Conservation (phyloP, 2,113 vertebrate species). For the Casuarius casuarius region DNA sequence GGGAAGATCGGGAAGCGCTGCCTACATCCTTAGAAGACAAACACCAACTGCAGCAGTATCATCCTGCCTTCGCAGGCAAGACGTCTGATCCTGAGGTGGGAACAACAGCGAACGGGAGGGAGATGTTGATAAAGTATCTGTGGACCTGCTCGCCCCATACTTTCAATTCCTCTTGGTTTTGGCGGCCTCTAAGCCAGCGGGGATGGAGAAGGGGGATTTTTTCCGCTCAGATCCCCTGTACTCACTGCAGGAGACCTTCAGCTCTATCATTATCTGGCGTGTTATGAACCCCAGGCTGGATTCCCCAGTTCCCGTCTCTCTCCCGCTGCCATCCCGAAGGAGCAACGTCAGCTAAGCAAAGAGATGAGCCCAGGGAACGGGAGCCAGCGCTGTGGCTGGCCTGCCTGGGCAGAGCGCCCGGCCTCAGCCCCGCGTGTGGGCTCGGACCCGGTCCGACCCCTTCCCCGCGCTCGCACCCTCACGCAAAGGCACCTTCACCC, state of each 20-base stretch:
- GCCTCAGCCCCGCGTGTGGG: background rate
- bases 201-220: background rate
- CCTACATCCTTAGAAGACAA: no score
- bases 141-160: background rate
- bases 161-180: background rate
- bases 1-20: background rate
- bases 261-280: background rate
- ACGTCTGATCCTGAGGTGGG: fast-evolving
- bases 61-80: background rate
- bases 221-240: background rate
- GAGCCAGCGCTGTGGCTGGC: background rate
- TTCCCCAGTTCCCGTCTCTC: fast-evolving
- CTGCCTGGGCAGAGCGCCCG: background rate
- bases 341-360: background rate
- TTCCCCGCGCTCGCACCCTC: fast-evolving
- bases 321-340: background rate
- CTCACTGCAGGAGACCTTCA: background rate
- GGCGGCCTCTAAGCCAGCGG: background rate
- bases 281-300: background rate
- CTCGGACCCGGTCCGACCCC: background rate
- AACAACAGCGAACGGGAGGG: background rate
- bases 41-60: no score
- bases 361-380: background rate
- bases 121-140: background rate
- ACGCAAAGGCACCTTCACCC: background rate